Evolutionary conservation across 2,797 vertebrate genomes (phyloP), one percentile per base, ranked within the genome.

Genomic region (Coregonus suidteri): DNA sequence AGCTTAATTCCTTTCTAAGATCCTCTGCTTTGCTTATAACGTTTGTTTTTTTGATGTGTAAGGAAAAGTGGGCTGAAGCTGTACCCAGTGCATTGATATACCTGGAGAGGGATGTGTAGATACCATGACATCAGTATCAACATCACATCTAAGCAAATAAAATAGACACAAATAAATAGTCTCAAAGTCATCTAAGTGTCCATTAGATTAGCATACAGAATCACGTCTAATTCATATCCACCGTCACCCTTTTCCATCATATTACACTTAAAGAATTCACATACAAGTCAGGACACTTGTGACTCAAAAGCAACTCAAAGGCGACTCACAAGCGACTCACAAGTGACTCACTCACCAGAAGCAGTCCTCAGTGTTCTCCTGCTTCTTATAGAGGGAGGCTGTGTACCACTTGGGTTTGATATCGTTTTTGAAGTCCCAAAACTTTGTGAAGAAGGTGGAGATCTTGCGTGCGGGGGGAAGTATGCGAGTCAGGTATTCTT

Each of bases 381-480:
- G 53, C 62, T 93, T 95, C 90, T 97, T 99, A 85, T 96, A 98
- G 82, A 98, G 62, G 73, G 97, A 98, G 0, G 93, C 88, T 1
- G 93, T 89, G 4, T 88, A 51, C 98, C 98, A 99, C 0, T 0
- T 0, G 0, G 92, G 88, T 81, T 96, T 96, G 59, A 94, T 11
- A 0, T 0, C 0, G 3, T 88, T 80, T 41, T 80, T 18, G 59
- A 93, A 80, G 7, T 35, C 2, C 96, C 96, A 98, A 87, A 99
- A 98, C 25, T 91, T 0, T 65, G 82, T 79, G 77, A 99, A 94
- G 89, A 99, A 98, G 68, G 91, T 80, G 0, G 82, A 90, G 81
- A 99, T 74, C 88, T 99, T 99, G 79, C 96, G 95, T 1, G 96
- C 96, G 11, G 97, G 97, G 1, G 95, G 95, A 89, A 99, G 90